phyloP scores from a whole-genome alignment of 2,113 vertebrate genomes.

The Arizona elegans region DNA sequence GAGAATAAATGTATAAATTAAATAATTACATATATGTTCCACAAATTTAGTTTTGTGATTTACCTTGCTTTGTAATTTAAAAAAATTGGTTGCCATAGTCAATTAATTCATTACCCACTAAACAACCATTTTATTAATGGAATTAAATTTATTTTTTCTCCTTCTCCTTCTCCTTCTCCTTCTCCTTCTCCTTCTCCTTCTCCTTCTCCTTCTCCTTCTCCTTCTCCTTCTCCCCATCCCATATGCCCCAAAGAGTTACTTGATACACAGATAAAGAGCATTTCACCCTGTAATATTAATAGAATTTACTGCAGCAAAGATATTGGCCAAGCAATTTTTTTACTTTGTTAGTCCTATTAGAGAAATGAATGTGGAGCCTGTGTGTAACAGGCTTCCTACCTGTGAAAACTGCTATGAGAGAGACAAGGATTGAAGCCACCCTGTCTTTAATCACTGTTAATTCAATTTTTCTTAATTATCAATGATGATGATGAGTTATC shows the following conservation, averaged over 20 bases:
- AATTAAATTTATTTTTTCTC: constrained; percentile 2
- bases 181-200: not conserved
- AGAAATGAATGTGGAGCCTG: not conserved
- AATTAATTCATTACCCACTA: constrained; percentile 38
- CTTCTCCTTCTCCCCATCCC: not conserved
- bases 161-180: not conserved
- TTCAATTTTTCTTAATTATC: not conserved
- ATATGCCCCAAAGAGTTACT: not conserved
- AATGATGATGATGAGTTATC: not conserved
- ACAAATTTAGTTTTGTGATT: constrained; percentile 29
- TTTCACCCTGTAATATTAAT: not conserved
- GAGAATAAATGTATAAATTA: constrained; percentile 57
- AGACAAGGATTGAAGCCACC: not conserved
- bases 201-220: not conserved
- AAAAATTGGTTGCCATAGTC: constrained; percentile 41
- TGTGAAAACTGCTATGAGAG: not conserved
- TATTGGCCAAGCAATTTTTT: not conserved
- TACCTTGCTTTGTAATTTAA: constrained; percentile 32
- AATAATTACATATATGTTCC: constrained; percentile 45
- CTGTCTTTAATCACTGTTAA: not conserved
- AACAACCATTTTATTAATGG: constrained; percentile 19
- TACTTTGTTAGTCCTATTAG: not conserved
- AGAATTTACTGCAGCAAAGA: not conserved
- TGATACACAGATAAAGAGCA: not conserved
- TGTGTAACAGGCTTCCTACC: not conserved